A percentile compares a stretch with the other conserved stretches of the same genome.
phyloP scores from a whole-genome alignment of 2,888 invertebrate species.

The Dione vanillae region DNA sequence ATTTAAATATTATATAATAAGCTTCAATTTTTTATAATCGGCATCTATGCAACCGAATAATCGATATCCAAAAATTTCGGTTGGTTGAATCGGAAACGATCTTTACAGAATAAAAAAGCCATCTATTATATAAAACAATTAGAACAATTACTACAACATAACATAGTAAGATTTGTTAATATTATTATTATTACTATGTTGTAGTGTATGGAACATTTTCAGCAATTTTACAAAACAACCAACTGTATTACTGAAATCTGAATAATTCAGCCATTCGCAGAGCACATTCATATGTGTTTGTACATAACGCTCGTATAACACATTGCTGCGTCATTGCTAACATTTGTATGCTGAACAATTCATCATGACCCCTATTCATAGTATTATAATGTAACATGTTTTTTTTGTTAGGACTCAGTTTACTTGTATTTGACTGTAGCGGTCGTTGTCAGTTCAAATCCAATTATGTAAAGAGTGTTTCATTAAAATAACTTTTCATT shows the following conservation, averaged over 20 bases:
- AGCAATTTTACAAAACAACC: not conserved
- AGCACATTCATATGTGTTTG: not conserved
- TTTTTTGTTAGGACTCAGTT: not conserved
- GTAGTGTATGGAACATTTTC: not conserved
- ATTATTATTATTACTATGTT: too few relatives aligned
- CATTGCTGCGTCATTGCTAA: not conserved
- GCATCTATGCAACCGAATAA: too few relatives aligned
- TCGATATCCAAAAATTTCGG: too few relatives aligned
- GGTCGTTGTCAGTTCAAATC: not conserved
- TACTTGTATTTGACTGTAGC: not conserved
- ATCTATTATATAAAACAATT: too few relatives aligned
- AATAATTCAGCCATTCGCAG: slow-evolving; percentile 3
- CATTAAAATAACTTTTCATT: too few relatives aligned
- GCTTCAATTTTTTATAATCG: too few relatives aligned
- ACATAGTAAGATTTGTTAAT: too few relatives aligned
- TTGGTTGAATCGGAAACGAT: too few relatives aligned
- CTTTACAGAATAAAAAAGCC: too few relatives aligned
- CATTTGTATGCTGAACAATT: slow-evolving; percentile 19
- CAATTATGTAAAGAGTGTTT: not conserved
- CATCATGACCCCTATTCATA: slow-evolving; percentile 6
- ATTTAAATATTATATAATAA: too few relatives aligned
- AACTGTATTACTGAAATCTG: not conserved
- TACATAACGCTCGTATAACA: not conserved
- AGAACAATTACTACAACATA: too few relatives aligned
- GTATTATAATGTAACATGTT: slow-evolving; percentile 5